These are phyloP conservation scores for Rotaria socialis DNA, from an alignment of 2,888 invertebrate species.

Conservation along the genomic window DNA sequence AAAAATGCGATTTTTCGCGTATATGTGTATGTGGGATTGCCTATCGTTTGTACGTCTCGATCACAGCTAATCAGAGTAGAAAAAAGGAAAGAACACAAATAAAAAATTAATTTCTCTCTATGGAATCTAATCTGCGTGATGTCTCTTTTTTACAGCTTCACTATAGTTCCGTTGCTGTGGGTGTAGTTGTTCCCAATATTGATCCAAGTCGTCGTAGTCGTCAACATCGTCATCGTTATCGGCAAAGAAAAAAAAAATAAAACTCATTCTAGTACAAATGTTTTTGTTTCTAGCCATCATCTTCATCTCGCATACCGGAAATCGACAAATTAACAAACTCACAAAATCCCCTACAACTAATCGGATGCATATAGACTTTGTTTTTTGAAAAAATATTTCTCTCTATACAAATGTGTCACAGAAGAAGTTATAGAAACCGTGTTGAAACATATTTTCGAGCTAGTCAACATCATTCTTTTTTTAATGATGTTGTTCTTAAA, in stretches of 20 bases:
- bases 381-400: neutral
- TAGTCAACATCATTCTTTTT: neutral
- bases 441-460: neutral
- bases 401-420: neutral
- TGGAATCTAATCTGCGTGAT: slow-evolving; percentile 26
- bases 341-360: neutral
- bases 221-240: neutral
- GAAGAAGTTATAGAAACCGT: neutral
- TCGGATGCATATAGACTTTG: neutral
- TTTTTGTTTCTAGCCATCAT: slow-evolving; percentile 2
- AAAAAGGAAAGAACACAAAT: neutral
- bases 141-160: slow-evolving; percentile 4
- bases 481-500: neutral
- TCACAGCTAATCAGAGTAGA: neutral
- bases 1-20: neutral
- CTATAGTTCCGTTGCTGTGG: neutral
- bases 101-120: slow-evolving; percentile 29
- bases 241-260: neutral
- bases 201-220: neutral
- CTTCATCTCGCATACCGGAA: neutral
- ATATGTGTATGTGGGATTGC: neutral
- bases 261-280: neutral
- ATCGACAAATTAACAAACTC: neutral
- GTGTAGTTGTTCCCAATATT: neutral
- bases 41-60: neutral